Base-by-base conservation (phyloP, 1,140 invertebrate species). In the Pogonomyrmex californicus region DNA sequence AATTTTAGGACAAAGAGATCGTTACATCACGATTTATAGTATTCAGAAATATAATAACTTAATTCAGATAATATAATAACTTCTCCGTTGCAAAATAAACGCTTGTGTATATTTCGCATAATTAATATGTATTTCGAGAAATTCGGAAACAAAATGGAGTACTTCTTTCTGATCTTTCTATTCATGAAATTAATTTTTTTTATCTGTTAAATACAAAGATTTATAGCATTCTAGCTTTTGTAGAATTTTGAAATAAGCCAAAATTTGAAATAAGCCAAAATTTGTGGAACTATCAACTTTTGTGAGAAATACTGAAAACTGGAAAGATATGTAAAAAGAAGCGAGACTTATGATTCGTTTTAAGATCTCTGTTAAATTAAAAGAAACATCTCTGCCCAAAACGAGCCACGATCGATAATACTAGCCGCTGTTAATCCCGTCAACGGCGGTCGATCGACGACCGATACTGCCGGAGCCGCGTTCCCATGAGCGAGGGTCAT, bases 401-500 rank as follows among this genome's bases (percentile, higher is more conserved):
- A 44, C 56, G 36, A 17, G 49, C 62, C 56, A 63, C 30, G 38
- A 47, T 62, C 23, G 56, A 63, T 44, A 77, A 60, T 60, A n/a
- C 23, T 36, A 51, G 70, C 70, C 47, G 70, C 70, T 36, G 56
- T 77, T 60, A 44, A 62, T 62, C 38, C 56, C 68, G 58, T 60
- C 41, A 23, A 23, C 23, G 54, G 41, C 17, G 54, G 54, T 6
- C 30, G 79, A 75, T 60, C 44, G 56, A 62, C 54, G 60, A 83
- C n/a, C 41, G 33, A 83, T 75, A 81, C 47, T 36, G 54, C 66
- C n/a, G 38, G 17, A 23, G n/a, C 41, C 63, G 38, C 58, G 73
- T 78, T 85, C 47, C 44, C 82, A 85, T 41, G 49, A 63, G 60
- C 49, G 44, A 10, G 73, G 76, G 41, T 65, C 41, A 82, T 60